Percentiles rank a stretch among this genome's conserved stretches.
phyloP scores from a whole-genome alignment of 2,888 invertebrate species.

The Sarcophaga subvicina region DNA sequence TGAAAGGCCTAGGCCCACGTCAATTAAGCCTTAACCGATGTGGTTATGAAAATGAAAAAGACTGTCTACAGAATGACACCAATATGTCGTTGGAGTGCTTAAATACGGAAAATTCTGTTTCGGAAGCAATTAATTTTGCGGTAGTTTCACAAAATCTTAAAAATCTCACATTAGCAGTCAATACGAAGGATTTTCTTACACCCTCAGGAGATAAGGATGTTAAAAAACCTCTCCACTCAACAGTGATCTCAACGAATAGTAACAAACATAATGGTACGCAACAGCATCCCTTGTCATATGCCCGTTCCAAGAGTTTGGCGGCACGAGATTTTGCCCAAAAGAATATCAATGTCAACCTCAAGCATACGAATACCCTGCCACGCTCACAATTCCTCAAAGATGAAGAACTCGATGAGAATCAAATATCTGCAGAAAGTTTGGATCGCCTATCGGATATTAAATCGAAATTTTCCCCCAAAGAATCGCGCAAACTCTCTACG shows the following conservation, averaged over 20 bases:
- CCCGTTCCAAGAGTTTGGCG: constrained; percentile 78
- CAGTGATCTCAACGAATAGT: constrained; percentile 73
- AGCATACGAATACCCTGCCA: constrained; percentile 73
- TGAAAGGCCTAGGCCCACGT: constrained; percentile 23
- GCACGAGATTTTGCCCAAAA: constrained; percentile 69
- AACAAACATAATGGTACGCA: constrained; percentile 74
- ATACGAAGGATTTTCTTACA: constrained; percentile 33
- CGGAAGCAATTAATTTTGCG: constrained; percentile 75
- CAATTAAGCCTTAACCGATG: constrained; percentile 71
- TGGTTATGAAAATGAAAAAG: constrained; percentile 37
- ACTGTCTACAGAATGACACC: constrained; percentile 21
- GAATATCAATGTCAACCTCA: constrained; percentile 50
- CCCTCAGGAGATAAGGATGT: constrained; percentile 52
- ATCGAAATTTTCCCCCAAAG: constrained; percentile 77
- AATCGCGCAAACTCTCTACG: constrained; percentile 72
- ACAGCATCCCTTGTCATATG: constrained; percentile 78
- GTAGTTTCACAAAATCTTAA: constrained; percentile 74
- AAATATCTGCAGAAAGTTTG: constrained; percentile 79
- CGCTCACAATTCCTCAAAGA: constrained; percentile 77
- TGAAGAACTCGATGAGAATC: constrained; percentile 76
- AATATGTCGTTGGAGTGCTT: constrained; percentile 74
- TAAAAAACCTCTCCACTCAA: constrained; percentile 76
- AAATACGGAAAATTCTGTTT: constrained; percentile 72
- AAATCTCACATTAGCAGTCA: constrained; percentile 70
- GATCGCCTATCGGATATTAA: constrained; percentile 79